Conservation (phyloP, 2,797 vertebrate species). For the Pipistrellus kuhlii region DNA sequence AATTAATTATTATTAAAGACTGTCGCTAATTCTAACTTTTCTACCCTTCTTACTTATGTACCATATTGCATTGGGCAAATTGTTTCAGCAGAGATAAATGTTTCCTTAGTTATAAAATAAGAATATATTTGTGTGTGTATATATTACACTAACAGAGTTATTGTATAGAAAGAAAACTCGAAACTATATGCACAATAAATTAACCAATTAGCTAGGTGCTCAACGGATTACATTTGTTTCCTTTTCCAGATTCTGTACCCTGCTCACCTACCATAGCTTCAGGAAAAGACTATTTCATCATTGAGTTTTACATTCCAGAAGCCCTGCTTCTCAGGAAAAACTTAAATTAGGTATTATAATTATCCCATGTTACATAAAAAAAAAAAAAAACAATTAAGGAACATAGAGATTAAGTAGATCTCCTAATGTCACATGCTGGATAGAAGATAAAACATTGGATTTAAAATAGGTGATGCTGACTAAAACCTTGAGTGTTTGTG, state of each 20-base stretch:
- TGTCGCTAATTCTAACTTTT: not conserved
- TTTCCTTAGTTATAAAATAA: not conserved
- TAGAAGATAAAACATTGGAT: not conserved
- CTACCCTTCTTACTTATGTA: not conserved
- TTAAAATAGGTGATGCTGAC: not conserved
- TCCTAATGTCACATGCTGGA: not conserved
- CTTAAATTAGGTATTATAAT: not conserved
- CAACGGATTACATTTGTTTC: not conserved
- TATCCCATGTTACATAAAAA: not conserved
- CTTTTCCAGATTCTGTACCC: not conserved
- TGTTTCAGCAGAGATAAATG: not conserved
- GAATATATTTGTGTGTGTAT: not conserved
- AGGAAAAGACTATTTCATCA: not conserved
- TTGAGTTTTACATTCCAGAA: not conserved
- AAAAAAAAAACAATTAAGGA: no score
- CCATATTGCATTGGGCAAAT: not conserved
- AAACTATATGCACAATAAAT: not conserved
- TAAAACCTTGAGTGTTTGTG: not conserved
- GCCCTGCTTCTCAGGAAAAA: not conserved
- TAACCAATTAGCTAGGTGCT: not conserved
- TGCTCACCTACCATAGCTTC: not conserved
- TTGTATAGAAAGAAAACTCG: not conserved
- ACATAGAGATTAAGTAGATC: not conserved
- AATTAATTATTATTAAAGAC: not conserved
- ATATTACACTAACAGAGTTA: not conserved